Conservation (phyloP, 1,140 invertebrate genomes). For the Teleogryllus occipitalis region DNA sequence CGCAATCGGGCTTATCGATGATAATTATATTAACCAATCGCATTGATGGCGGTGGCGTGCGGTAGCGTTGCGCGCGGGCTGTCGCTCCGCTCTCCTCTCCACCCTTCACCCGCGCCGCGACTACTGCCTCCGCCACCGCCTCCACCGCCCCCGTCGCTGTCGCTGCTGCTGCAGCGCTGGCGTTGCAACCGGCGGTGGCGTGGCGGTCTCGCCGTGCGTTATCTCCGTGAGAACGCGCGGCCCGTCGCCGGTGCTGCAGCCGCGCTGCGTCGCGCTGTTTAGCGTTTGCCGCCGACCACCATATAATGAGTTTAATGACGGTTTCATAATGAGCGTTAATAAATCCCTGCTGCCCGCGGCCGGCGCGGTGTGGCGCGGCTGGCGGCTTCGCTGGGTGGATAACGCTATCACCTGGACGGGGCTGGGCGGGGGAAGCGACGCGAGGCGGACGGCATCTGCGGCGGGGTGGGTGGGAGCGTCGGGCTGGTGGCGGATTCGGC, state of each 20-base stretch:
- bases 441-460: neutral
- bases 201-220: neutral
- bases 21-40: constrained; percentile 1
- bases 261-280: neutral
- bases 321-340: constrained; percentile 5
- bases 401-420: too few relatives aligned
- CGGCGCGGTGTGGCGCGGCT: too few relatives aligned
- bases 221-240: neutral
- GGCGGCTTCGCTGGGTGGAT: too few relatives aligned
- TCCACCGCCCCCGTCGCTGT: too few relatives aligned
- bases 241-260: neutral
- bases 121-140: too few relatives aligned
- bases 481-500: too few relatives aligned
- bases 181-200: neutral
- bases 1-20: neutral
- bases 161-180: neutral
- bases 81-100: too few relatives aligned
- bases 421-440: neutral
- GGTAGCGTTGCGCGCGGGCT: too few relatives aligned
- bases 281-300: neutral
- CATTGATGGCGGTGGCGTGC: neutral
- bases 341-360: neutral
- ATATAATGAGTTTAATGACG: neutral
- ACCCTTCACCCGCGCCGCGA: too few relatives aligned
- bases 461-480: too few relatives aligned